A percentile compares a stretch with the other conserved stretches of the same genome.
These are phyloP conservation scores for Pelecanoides urinatrix DNA, from an alignment of 2,113 vertebrate species.

Conservation along the genomic window DNA sequence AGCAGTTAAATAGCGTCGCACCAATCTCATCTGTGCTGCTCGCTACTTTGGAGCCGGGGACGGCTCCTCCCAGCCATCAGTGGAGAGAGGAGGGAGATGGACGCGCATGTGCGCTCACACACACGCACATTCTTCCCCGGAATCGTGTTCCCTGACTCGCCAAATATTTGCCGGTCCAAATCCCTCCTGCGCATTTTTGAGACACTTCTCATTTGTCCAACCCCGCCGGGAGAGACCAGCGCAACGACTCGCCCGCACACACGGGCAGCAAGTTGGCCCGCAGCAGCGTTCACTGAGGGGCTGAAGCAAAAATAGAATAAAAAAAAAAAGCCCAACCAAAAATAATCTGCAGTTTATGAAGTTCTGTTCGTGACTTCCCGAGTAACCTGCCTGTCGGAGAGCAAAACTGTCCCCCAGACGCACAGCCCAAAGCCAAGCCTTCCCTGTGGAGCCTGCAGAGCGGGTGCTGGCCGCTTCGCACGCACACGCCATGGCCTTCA, in stretches of 20 bases:
- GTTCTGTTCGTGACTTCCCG: background rate
- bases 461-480: background rate
- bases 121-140: background rate
- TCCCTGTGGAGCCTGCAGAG: background rate
- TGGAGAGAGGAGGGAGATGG: background rate
- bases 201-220: background rate
- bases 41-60: accelerated
- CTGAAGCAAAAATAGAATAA: background rate
- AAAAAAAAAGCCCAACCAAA: too few relatives aligned
- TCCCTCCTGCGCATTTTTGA: background rate
- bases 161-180: background rate
- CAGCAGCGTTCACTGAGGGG: background rate
- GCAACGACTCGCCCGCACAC: background rate
- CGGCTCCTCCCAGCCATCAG: background rate
- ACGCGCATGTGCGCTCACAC: background rate
- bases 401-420: background rate
- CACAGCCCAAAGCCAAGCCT: background rate
- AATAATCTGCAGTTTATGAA: too few relatives aligned
- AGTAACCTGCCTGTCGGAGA: too few relatives aligned
- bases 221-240: background rate
- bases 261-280: background rate
- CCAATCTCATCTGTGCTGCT: accelerated
- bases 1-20: background rate
- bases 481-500: accelerated
- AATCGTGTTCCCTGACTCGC: background rate